Base-by-base conservation (phyloP, 2,113 vertebrate species). In the Gracilinanus agilis region DNA sequence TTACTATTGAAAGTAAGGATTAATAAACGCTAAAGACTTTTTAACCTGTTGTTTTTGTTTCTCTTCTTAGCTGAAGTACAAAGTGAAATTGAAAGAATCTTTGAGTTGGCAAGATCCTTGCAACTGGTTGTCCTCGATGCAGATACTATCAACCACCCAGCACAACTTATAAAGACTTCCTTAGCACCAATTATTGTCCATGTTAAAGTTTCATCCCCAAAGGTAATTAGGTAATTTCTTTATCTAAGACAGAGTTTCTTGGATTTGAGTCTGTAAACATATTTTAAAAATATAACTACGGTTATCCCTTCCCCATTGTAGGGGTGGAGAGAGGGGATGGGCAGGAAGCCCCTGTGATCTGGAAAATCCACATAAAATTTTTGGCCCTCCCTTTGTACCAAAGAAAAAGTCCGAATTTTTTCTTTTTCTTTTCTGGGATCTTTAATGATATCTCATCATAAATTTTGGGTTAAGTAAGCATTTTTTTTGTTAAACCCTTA, bases 171-270 rank as follows among this genome's bases (percentile, higher is more conserved):
- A 98, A 99, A 99, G 99, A 99, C 99, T 13, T 99, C 99, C 55
- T 98, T 99, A 99, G 99, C 99, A 55, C 99, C 99, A 49, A 99
- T 99, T 97, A 99, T 99, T 54, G 99, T 99, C 96, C 99, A 99
- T 1, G 99, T 99, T 34, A 99, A 99, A 99, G 99, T 99, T 95
- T 99, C 99, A 94, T 99, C 99, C 94, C 99, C 99, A 92, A 99
- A 99, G 99, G 99, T 99, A 98, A 98, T 56, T 23, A 40, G 25
- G 34, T 94, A 54, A 89, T 92, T 91, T 95, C 90, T 92, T 16
- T 89, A 44, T 96, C 56, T 55, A 95, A 7, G 25, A 56, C 93
- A 95, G 91, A 96, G 92, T 44, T 24, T 54, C 3, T 2, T 75
- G 19, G 67, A 16, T 9, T 83, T 16, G 19, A 83, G 6, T 83